phyloP scores from a whole-genome alignment of 2,797 vertebrate genomes.

The Centroberyx gerrardi region DNA sequence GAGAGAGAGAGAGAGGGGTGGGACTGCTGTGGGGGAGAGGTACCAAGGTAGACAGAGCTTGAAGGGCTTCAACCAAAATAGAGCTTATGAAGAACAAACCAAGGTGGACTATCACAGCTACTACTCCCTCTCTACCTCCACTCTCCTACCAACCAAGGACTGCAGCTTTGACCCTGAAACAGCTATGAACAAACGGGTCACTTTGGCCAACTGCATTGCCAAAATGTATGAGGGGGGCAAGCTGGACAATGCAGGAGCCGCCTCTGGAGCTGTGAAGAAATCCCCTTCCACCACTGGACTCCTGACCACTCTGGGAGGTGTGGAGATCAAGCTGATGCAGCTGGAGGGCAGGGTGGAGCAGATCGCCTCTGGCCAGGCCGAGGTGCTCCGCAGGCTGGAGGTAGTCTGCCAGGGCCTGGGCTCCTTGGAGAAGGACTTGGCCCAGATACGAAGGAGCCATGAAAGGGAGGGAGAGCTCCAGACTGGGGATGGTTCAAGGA shows the following conservation, averaged over 20 bases:
- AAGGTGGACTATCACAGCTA: slow-evolving; percentile 1
- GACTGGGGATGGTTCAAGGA: neutral
- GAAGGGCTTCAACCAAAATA: slow-evolving; percentile 42
- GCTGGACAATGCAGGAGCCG: slow-evolving; percentile 62
- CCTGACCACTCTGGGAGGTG: slow-evolving; percentile 68
- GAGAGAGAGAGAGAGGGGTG: neutral
- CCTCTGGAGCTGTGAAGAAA: slow-evolving; percentile 57
- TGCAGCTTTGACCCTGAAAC: neutral
- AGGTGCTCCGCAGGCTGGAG: slow-evolving; percentile 85
- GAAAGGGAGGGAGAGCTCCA: slow-evolving; percentile 8
- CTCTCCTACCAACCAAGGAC: neutral
- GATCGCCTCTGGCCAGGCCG: slow-evolving; percentile 84
- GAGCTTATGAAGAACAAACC: slow-evolving; percentile 49
- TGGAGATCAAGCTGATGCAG: slow-evolving; percentile 86
- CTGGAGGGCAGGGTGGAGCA: slow-evolving; percentile 88
- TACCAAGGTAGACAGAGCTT: neutral
- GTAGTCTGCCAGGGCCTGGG: slow-evolving; percentile 79
- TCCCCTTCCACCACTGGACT: slow-evolving; percentile 50
- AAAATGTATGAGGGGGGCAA: slow-evolving; percentile 85
- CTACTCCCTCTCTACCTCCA: slow-evolving; percentile 1
- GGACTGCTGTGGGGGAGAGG: neutral
- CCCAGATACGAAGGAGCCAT: slow-evolving; percentile 49
- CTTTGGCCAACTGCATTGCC: slow-evolving; percentile 70
- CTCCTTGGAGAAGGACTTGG: slow-evolving; percentile 81
- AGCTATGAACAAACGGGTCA: slow-evolving; percentile 73